phyloP scores from a whole-genome alignment of 1,140 invertebrate species.

The Catajapyx aquilonaris region DNA sequence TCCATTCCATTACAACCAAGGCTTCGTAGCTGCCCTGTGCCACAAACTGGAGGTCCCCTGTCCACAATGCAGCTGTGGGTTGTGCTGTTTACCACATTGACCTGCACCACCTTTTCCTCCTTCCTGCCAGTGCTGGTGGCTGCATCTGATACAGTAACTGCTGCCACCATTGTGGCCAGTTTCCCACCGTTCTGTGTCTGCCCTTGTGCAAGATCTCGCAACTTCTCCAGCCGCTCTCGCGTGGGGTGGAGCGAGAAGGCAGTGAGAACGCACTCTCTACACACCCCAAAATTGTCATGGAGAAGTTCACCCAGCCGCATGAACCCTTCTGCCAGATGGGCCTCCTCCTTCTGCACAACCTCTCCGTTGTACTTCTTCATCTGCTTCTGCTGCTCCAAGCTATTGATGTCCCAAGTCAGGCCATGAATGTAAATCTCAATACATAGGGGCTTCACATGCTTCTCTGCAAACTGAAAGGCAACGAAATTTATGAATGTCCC shows the following conservation, averaged over 20 bases:
- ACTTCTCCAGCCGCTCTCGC: conserved; percentile 22
- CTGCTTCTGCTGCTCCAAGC: conserved; percentile 40
- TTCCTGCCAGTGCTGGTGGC: too few relatives aligned
- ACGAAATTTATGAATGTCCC: too few relatives aligned
- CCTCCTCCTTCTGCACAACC: conserved; percentile 27
- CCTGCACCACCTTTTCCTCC: too few relatives aligned
- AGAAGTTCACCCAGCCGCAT: conserved; percentile 32
- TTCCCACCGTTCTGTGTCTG: too few relatives aligned
- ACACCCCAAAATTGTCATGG: conserved; percentile 27
- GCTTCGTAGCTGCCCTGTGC: too few relatives aligned
- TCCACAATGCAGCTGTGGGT: too few relatives aligned
- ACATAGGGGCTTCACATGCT: conserved; percentile 35
- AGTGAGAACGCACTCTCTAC: conserved; percentile 37
- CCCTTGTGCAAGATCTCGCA: conserved; percentile 13
- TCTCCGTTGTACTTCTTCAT: conserved; percentile 28
- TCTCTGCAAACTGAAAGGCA: conserved; percentile 33
- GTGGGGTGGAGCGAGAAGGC: conserved; percentile 40
- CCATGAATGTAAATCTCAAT: conserved; percentile 50
- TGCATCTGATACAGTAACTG: too few relatives aligned
- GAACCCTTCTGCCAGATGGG: conserved; percentile 30
- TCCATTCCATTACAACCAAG: too few relatives aligned
- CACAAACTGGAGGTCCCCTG: too few relatives aligned
- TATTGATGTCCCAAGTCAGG: conserved; percentile 50
- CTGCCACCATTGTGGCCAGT: conserved; percentile 9
- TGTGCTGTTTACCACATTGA: too few relatives aligned